Evolutionary conservation across 2,888 invertebrate genomes (phyloP).

Genomic region (Synanthedon andrenaeformis): DNA sequence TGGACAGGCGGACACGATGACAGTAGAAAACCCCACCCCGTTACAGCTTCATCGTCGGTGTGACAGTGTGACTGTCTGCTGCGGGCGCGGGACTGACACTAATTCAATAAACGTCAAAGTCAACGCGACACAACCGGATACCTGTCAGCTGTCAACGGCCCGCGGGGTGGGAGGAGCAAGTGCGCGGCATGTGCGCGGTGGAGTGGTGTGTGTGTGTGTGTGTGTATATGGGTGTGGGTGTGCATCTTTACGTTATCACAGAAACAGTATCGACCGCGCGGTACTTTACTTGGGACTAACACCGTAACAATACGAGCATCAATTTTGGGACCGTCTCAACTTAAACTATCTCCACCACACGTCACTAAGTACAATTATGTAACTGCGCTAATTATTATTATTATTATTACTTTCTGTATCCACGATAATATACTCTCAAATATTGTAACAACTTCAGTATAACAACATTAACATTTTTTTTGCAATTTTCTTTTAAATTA

Average conservation of each 20-base stretch:
- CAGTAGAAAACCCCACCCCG: neutral
- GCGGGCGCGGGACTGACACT: too few species aligned
- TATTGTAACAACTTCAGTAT: constrained; percentile 71
- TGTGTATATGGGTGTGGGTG: neutral
- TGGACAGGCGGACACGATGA: too few species aligned
- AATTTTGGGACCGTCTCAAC: too few species aligned
- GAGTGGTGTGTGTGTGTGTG: neutral
- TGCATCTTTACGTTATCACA: constrained; percentile 27
- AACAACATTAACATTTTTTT: constrained; percentile 67
- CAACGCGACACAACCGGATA: constrained; percentile 15
- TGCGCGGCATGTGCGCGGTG: constrained; percentile 3
- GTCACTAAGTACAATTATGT: constrained; percentile 13
- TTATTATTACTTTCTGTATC: constrained; percentile 47
- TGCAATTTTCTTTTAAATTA: constrained; percentile 55
- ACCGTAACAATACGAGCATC: too few species aligned
- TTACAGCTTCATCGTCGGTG: neutral
- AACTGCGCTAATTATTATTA: constrained; percentile 46
- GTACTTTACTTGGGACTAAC: neutral
- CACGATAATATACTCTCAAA: constrained; percentile 69
- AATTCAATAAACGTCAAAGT: neutral
- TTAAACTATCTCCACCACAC: constrained; percentile 6
- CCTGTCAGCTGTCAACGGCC: neutral
- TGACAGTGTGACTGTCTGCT: neutral
- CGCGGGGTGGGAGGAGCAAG: constrained; percentile 1
- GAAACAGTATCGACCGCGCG: constrained; percentile 20